Conservation (phyloP, 1,140 invertebrate species). For the Drosophila cardini region DNA sequence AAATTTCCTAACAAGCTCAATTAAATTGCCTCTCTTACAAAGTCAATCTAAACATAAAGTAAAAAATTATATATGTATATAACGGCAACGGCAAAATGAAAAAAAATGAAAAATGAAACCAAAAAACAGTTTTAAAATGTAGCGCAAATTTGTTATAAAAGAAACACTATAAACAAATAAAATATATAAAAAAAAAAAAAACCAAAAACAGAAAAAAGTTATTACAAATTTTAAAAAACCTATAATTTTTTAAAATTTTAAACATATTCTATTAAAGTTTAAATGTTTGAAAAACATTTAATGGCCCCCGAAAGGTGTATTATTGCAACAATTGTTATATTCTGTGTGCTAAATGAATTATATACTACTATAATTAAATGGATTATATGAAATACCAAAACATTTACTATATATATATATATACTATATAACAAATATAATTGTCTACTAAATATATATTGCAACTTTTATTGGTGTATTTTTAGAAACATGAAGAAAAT, state of each 20-base stretch:
- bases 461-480: constrained; percentile 72
- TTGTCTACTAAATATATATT: constrained; percentile 56
- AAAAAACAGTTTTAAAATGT: constrained; percentile 48
- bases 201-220: constrained; percentile 4
- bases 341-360: constrained; percentile 72
- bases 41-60: constrained; percentile 31
- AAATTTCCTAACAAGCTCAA: constrained; percentile 56
- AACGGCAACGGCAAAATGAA: constrained; percentile 31
- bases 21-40: constrained; percentile 44
- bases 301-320: constrained; percentile 73
- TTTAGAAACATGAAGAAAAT: constrained; percentile 40
- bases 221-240: constrained; percentile 6
- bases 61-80: constrained; percentile 60
- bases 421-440: constrained; percentile 52
- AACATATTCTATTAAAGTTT: constrained; percentile 63
- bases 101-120: too few relatives aligned
- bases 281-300: constrained; percentile 76
- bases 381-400: constrained; percentile 30
- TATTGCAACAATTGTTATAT: constrained; percentile 80
- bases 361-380: constrained; percentile 51
- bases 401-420: constrained; percentile 31
- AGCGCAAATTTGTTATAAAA: constrained; percentile 69
- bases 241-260: constrained; percentile 58
- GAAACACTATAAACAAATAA: constrained; percentile 14
- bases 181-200: constrained; percentile 34